phyloP scores from a whole-genome alignment of 2,797 vertebrate species.

The Artibeus lituratus region DNA sequence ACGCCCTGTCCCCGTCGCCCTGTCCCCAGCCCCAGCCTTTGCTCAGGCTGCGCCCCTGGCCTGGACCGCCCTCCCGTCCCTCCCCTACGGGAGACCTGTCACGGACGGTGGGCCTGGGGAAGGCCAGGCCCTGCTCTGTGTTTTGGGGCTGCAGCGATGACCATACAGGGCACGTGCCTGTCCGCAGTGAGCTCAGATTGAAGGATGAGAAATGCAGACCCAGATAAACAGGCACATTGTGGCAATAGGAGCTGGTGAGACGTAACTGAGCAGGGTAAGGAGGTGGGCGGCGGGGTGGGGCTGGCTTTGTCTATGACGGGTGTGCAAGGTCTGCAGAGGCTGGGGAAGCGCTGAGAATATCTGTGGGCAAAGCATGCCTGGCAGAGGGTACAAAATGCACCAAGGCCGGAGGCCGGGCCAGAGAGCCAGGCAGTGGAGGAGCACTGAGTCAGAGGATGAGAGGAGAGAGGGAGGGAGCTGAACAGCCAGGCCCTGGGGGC shows the following conservation, averaged over 20 bases:
- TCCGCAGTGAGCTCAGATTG: background rate
- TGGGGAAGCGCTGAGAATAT: rapidly evolving
- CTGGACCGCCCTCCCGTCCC: rapidly evolving
- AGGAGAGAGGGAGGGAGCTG: background rate
- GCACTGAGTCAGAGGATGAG: background rate
- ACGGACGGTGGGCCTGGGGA: rapidly evolving
- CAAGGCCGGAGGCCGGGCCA: background rate
- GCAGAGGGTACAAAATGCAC: background rate
- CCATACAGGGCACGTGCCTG: background rate
- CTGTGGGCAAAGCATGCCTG: background rate
- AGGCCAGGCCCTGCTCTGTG: background rate
- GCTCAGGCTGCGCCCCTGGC: background rate
- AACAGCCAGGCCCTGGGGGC: too few relatives aligned
- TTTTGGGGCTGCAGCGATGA: background rate
- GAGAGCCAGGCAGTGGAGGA: background rate
- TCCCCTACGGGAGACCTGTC: background rate
- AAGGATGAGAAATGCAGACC: rapidly evolving
- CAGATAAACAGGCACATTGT: background rate
- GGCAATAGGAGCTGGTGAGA: background rate
- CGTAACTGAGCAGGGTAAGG: background rate
- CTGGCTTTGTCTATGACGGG: background rate
- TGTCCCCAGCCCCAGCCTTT: background rate
- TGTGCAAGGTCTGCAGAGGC: background rate
- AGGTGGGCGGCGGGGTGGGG: background rate
- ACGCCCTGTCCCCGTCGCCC: too few relatives aligned